phyloP scores from a whole-genome alignment of 2,888 invertebrate species.

The Ectemnius continuus region DNA sequence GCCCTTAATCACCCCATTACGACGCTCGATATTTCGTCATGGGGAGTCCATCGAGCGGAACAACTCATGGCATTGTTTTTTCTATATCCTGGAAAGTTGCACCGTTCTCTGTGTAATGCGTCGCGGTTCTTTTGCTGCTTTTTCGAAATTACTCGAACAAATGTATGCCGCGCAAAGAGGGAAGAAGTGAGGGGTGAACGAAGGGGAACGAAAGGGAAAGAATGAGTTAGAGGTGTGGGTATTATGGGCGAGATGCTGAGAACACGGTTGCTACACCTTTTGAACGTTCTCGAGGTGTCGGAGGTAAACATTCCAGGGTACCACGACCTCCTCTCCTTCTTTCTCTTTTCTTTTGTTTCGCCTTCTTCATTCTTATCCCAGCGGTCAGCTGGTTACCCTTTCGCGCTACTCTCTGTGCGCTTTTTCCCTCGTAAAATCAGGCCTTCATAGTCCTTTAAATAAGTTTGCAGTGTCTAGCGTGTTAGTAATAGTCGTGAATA shows the following conservation, averaged over 20 bases:
- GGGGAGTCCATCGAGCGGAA: background rate
- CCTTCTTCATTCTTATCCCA: slow-evolving; percentile 28
- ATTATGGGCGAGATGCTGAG: slow-evolving; percentile 8
- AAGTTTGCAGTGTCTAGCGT: slow-evolving; percentile 44
- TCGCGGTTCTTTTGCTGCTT: too few relatives aligned
- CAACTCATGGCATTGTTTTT: too few relatives aligned
- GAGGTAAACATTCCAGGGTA: slow-evolving; percentile 38
- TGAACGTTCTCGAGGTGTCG: slow-evolving; percentile 42
- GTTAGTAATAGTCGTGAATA: slow-evolving; percentile 67
- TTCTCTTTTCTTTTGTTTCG: slow-evolving; percentile 27
- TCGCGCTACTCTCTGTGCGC: slow-evolving; percentile 5
- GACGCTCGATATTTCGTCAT: slow-evolving; percentile 8
- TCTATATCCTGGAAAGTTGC: too few relatives aligned
- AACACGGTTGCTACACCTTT: slow-evolving; percentile 21
- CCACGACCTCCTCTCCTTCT: slow-evolving; percentile 33
- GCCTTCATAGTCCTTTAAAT: slow-evolving; percentile 71
- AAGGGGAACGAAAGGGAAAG: slow-evolving; percentile 19
- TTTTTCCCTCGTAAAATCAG: slow-evolving; percentile 68
- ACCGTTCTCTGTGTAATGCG: too few relatives aligned
- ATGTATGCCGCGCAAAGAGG: too few relatives aligned
- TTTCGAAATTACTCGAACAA: too few relatives aligned
- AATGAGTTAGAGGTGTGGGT: slow-evolving; percentile 31
- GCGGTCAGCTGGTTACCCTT: slow-evolving; percentile 22
- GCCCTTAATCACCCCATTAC: background rate
- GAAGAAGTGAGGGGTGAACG: background rate